A percentile compares a stretch with the other conserved stretches of the same genome.
These are phyloP conservation scores for Ctenopoma multispine DNA, from an alignment of 2,797 vertebrate genomes.

Conservation along the genomic window DNA sequence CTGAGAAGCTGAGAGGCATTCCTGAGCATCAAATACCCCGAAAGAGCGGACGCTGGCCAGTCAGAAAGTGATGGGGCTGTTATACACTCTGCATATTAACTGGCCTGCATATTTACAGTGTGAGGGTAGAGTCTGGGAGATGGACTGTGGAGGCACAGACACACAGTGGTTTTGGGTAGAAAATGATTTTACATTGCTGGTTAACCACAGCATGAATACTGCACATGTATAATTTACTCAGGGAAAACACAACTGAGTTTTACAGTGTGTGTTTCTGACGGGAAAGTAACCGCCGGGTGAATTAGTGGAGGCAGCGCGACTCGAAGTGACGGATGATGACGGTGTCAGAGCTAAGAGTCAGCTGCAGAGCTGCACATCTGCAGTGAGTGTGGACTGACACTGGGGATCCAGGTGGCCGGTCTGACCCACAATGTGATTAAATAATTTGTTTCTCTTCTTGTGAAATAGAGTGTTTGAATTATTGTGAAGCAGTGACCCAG, in stretches of 20 bases:
- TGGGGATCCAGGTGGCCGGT: no score
- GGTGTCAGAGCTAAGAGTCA: not conserved
- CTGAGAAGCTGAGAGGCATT: conserved; percentile 53
- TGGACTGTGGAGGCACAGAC: conserved; percentile 58
- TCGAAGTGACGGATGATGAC: conserved; percentile 45
- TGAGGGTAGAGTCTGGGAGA: conserved; percentile 49
- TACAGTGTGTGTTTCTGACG: conserved; percentile 54
- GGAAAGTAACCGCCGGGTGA: conserved; percentile 39
- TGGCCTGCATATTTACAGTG: conserved; percentile 31
- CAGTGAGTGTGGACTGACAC: conserved; percentile 19
- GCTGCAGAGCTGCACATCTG: conserved; percentile 7
- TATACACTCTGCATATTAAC: conserved; percentile 24
- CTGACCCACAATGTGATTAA: no score
- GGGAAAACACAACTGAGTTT: conserved; percentile 65
- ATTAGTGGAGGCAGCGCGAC: conserved; percentile 40
- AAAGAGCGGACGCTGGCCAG: conserved; percentile 16
- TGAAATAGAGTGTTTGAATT: no score
- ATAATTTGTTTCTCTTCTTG: no score
- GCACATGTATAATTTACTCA: conserved; percentile 75
- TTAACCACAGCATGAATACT: conserved; percentile 77
- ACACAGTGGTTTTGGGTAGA: conserved; percentile 71
- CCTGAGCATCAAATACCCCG: conserved; percentile 47
- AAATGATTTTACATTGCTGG: conserved; percentile 78
- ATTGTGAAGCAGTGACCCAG: no score
- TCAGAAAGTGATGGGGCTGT: conserved; percentile 10